phyloP scores from a whole-genome alignment of 2,113 vertebrate genomes.

The Entelurus aequoreus region DNA sequence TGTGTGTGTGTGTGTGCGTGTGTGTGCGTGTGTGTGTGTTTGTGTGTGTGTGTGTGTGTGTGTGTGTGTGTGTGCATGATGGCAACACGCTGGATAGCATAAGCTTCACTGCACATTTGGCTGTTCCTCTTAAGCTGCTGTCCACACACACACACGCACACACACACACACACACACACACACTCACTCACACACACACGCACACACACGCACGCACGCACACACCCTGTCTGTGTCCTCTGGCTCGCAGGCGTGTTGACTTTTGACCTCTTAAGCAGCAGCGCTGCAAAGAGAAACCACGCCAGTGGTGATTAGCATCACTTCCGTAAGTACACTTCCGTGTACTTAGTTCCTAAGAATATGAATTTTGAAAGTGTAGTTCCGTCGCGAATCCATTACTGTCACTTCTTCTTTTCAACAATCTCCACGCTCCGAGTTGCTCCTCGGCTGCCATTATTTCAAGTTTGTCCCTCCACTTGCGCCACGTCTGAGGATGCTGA shows the following conservation, averaged over 20 bases:
- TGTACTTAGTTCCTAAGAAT: too few relatives aligned
- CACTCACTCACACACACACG: neutral
- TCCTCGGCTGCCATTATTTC: too few relatives aligned
- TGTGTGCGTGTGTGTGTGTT: constrained; percentile 1
- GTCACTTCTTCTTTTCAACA: too few relatives aligned
- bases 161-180: constrained; percentile 13
- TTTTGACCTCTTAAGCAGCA: too few relatives aligned
- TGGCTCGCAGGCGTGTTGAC: constrained; percentile 25
- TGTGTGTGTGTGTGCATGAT: neutral
- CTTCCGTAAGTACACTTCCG: too few relatives aligned
- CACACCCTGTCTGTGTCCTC: neutral
- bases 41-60: neutral
- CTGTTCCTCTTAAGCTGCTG: constrained; percentile 25
- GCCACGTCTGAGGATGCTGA: too few relatives aligned
- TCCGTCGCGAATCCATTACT: too few relatives aligned
- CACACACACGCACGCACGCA: constrained; percentile 3
- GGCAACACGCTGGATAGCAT: constrained; percentile 5
- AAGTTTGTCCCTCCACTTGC: too few relatives aligned
- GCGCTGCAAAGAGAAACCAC: too few relatives aligned
- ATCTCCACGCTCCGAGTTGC: too few relatives aligned
- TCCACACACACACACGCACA: constrained; percentile 7
- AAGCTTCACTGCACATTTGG: constrained; percentile 22
- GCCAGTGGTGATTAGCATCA: too few relatives aligned
- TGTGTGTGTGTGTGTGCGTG: constrained; percentile 8
- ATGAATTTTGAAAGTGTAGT: too few relatives aligned